A percentile compares a stretch with the other conserved stretches of the same genome.
These are phyloP conservation scores for Plectropomus leopardus DNA, from an alignment of 2,113 vertebrate species.

Conservation along the genomic window DNA sequence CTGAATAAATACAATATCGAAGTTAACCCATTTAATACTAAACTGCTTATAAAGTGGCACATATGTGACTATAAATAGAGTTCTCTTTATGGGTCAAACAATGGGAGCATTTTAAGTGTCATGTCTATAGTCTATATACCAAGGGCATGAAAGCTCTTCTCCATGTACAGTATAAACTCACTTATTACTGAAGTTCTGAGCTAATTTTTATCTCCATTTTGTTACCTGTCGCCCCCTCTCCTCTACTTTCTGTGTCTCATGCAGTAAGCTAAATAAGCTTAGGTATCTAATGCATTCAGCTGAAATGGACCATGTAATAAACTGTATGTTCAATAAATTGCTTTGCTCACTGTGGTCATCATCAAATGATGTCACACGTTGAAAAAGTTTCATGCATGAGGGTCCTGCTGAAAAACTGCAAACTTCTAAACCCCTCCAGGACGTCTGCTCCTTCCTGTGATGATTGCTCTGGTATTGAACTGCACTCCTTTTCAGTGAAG, in stretches of 20 bases:
- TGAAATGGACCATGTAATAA: constrained; percentile 64
- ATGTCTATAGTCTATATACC: constrained; percentile 2
- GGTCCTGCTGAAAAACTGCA: background rate
- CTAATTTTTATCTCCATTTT: constrained; percentile 14
- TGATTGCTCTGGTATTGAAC: background rate
- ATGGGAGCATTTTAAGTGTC: constrained; percentile 36
- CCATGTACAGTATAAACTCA: background rate
- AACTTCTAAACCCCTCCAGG: constrained; percentile 3
- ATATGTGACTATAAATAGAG: constrained; percentile 46
- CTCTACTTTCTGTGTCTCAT: constrained; percentile 18
- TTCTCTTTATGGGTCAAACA: constrained; percentile 47
- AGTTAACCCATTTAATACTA: constrained; percentile 20
- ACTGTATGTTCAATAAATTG: constrained; percentile 58
- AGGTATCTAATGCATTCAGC: constrained; percentile 30
- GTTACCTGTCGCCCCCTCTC: background rate
- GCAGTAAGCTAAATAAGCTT: constrained; percentile 16
- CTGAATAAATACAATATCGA: constrained; percentile 1
- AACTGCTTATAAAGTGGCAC: constrained; percentile 29
- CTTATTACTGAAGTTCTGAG: background rate
- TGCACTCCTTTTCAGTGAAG: background rate
- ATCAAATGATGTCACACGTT: constrained; percentile 8
- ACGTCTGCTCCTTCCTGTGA: background rate
- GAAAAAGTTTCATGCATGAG: background rate
- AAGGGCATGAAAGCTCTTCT: constrained; percentile 2
- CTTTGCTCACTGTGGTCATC: constrained; percentile 37